A percentile compares a stretch with the other conserved stretches of the same genome.
Evolutionary conservation across 2,113 vertebrate genomes (phyloP).

Genomic region (Noturus placidus): DNA sequence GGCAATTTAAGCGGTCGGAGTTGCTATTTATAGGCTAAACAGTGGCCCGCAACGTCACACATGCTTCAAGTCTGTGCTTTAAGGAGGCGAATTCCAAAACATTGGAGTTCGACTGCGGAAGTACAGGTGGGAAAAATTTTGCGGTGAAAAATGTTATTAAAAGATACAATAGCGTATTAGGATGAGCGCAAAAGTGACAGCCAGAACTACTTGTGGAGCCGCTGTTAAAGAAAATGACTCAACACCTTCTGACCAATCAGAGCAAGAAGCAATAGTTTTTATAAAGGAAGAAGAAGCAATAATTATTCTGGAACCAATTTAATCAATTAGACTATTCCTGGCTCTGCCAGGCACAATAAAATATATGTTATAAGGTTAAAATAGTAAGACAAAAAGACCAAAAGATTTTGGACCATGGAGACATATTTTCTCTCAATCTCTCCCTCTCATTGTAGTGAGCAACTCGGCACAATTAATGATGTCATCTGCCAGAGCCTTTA

Average conservation of each 20-base stretch:
- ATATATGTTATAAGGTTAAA: background rate
- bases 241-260: background rate
- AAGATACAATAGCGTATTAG: background rate
- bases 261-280: too few relatives aligned
- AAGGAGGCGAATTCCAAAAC: background rate
- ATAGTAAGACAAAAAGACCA: background rate
- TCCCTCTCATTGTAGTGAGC: background rate
- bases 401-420: slow-evolving; percentile 1
- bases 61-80: background rate
- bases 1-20: slow-evolving; percentile 27
- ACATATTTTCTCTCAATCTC: background rate
- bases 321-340: background rate
- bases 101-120: background rate
- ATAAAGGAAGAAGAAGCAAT: too few relatives aligned
- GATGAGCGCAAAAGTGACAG: background rate
- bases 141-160: background rate
- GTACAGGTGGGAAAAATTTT: background rate
- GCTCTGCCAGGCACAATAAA: background rate
- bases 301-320: background rate
- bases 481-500: background rate
- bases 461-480: slow-evolving; percentile 7
- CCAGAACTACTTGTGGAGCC: background rate
- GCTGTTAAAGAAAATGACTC: background rate
- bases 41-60: background rate
- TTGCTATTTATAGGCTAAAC: slow-evolving; percentile 8